A percentile compares a stretch with the other conserved stretches of the same genome.
Conservation (phyloP, 2,113 vertebrate genomes). For the Eublepharis macularius region DNA sequence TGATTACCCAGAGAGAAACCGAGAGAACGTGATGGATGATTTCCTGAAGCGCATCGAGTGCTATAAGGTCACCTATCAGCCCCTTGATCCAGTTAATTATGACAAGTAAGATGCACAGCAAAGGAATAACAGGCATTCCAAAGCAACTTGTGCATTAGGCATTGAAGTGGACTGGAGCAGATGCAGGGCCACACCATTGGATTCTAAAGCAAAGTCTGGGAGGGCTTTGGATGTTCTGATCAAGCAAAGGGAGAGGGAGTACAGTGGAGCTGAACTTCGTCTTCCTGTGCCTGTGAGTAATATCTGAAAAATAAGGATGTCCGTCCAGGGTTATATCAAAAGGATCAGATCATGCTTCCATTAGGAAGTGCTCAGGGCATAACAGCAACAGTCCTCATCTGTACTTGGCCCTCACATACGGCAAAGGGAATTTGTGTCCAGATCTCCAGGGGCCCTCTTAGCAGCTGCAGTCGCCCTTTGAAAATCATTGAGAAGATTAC, state of each 20-base stretch:
- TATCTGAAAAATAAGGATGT: not conserved
- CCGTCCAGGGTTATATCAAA: too few relatives aligned
- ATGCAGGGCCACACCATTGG: not conserved
- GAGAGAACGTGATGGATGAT: slow-evolving; percentile 96
- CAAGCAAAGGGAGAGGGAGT: not conserved
- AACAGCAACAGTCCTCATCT: too few relatives aligned
- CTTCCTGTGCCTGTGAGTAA: not conserved
- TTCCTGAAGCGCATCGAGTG: slow-evolving; percentile 97
- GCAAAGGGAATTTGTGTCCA: too few relatives aligned
- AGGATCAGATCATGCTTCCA: too few relatives aligned
- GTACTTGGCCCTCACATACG: too few relatives aligned
- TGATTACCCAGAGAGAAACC: slow-evolving; percentile 91
- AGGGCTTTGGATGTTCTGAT: not conserved
- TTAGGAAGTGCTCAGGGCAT: too few relatives aligned
- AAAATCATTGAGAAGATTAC: not conserved
- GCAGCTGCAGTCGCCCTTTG: not conserved
- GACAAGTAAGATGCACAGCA: slow-evolving; percentile 87
- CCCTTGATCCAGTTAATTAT: slow-evolving; percentile 88
- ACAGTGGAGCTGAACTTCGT: not conserved
- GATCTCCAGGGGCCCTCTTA: too few relatives aligned
- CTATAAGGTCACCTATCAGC: slow-evolving; percentile 96
- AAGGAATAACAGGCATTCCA: not conserved
- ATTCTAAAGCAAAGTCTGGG: not conserved
- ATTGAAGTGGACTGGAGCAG: not conserved
- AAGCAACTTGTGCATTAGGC: not conserved